phyloP scores from a whole-genome alignment of 2,888 invertebrate species.

The Linyphia triangularis region DNA sequence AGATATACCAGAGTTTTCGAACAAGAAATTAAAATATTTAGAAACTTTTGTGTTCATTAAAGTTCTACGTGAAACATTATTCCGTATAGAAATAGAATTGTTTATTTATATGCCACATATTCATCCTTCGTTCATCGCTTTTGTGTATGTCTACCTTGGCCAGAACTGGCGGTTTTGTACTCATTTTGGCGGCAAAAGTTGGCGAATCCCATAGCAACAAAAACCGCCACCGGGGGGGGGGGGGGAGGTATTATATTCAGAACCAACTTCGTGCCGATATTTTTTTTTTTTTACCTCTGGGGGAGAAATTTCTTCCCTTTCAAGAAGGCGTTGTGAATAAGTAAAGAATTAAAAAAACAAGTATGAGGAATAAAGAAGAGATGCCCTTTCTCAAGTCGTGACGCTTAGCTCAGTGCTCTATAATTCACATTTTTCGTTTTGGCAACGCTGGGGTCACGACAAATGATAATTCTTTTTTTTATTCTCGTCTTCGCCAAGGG shows the following conservation, averaged over 20 bases:
- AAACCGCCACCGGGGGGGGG: not conserved
- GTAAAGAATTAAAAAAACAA: conserved; percentile 18
- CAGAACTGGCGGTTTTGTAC: too few species aligned
- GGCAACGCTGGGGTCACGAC: conserved; percentile 63
- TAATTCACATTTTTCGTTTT: conserved; percentile 55
- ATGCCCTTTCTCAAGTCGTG: conserved; percentile 26
- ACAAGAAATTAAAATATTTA: too few species aligned
- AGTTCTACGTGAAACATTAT: too few species aligned
- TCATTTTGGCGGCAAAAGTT: too few species aligned
- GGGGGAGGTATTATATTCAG: not conserved
- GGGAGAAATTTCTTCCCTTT: conserved; percentile 10
- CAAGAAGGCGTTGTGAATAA: conserved; percentile 48
- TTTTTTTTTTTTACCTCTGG: not conserved
- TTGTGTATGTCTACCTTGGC: too few species aligned
- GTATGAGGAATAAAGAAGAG: not conserved
- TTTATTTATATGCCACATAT: too few species aligned
- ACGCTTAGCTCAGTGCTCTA: conserved; percentile 33
- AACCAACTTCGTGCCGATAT: conserved; percentile 20
- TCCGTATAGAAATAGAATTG: too few species aligned
- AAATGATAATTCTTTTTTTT: conserved; percentile 29
- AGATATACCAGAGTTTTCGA: too few species aligned
- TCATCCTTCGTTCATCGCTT: too few species aligned
- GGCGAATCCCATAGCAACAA: not conserved
- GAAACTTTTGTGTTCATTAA: too few species aligned
- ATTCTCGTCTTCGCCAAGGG: conserved; percentile 21